Conservation (phyloP, 2,113 vertebrate genomes). For the Probosciger aterrimus region DNA sequence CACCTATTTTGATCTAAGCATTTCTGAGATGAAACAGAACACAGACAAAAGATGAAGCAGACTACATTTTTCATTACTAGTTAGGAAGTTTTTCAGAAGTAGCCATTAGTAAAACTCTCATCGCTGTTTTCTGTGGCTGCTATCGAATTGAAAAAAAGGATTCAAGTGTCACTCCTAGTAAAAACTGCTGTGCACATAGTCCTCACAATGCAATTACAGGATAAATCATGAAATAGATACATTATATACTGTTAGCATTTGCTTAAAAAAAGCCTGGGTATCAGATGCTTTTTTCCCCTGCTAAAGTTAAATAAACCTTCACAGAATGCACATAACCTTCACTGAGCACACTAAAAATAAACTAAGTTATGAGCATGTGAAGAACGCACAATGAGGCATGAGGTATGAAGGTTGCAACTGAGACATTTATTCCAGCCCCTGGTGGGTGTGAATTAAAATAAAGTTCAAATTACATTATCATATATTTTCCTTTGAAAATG, state of each 20-base stretch:
- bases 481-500: background rate
- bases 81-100: background rate
- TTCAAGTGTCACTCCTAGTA: background rate
- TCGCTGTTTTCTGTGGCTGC: background rate
- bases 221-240: background rate
- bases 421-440: background rate
- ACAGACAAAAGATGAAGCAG: background rate
- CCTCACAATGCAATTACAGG: background rate
- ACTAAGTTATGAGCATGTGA: background rate
- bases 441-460: background rate
- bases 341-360: conserved; percentile 11
- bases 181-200: background rate
- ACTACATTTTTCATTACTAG: background rate
- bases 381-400: conserved; percentile 5
- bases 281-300: background rate
- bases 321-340: background rate
- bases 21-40: background rate
- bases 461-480: background rate
- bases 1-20: background rate
- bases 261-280: background rate
- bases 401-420: background rate
- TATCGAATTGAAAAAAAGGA: background rate
- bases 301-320: background rate
- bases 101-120: background rate
- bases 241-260: background rate